phyloP scores from a whole-genome alignment of 2,888 invertebrate species.

The Meganola albula region DNA sequence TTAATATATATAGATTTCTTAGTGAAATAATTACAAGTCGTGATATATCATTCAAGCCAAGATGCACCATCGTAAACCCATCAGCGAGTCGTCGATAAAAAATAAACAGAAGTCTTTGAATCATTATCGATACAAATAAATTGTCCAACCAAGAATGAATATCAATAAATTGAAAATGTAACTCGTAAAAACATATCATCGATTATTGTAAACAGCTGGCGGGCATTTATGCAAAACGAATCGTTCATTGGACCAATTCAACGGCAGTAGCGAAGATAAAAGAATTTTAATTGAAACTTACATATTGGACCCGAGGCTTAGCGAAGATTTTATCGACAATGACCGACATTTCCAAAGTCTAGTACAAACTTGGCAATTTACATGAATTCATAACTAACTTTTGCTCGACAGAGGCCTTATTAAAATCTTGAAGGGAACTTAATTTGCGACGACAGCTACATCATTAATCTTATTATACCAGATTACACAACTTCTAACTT shows the following conservation, averaged over 20 bases:
- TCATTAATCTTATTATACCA: conserved; percentile 61
- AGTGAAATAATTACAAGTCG: no score
- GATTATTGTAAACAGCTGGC: conserved; percentile 75
- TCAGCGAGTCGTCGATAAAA: conserved; percentile 46
- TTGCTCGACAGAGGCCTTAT: conserved; percentile 56
- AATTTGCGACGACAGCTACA: conserved; percentile 61
- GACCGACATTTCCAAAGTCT: no score
- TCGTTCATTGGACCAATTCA: conserved; percentile 63
- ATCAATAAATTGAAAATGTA: conserved; percentile 72
- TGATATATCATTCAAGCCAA: conserved; percentile 38
- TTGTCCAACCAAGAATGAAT: conserved; percentile 65
- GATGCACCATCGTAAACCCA: conserved; percentile 48
- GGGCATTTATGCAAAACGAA: conserved; percentile 72
- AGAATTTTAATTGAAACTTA: conserved; percentile 54
- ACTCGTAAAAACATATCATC: conserved; percentile 74
- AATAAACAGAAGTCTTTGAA: conserved; percentile 67
- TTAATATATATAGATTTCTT: no score
- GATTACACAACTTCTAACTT: conserved; percentile 36
- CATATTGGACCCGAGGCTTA: conserved; percentile 30
- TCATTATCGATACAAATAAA: conserved; percentile 70
- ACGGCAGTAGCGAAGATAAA: conserved; percentile 62
- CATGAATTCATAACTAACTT: conserved; percentile 53
- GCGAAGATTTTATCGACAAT: no score
- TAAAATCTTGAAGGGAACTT: conserved; percentile 64
- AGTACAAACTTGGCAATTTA: conserved; percentile 53